Evolutionary conservation across 2,888 invertebrate species (phyloP).

Genomic region (Dicranocentrus wangi): DNA sequence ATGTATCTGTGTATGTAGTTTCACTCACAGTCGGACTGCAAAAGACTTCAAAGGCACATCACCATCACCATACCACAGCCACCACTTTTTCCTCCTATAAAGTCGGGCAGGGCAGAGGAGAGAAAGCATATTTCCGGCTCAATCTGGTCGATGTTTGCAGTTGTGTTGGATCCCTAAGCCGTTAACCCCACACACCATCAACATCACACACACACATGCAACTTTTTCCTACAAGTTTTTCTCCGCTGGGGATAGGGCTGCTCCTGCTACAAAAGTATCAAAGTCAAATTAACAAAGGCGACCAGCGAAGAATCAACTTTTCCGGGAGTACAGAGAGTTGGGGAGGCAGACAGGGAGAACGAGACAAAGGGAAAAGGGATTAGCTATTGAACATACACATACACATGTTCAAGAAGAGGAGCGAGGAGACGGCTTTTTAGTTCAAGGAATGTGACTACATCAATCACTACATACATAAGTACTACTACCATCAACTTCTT

Average conservation of each 20-base stretch:
- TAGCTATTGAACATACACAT: no score
- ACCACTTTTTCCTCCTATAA: slow-evolving; percentile 33
- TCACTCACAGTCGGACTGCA: no score
- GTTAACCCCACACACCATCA: neutral
- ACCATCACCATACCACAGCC: slow-evolving; percentile 7
- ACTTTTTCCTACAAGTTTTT: neutral
- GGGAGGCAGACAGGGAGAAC: no score
- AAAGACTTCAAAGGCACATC: slow-evolving; percentile 25
- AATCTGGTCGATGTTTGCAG: slow-evolving; percentile 44
- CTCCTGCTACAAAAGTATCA: slow-evolving; percentile 16
- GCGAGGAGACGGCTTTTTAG: no score
- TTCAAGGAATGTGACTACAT: no score
- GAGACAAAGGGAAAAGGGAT: no score
- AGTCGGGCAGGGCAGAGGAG: slow-evolving; percentile 5
- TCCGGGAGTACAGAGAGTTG: neutral
- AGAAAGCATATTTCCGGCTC: slow-evolving; percentile 37
- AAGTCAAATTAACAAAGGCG: slow-evolving; percentile 23
- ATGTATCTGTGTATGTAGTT: neutral
- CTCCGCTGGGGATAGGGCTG: neutral
- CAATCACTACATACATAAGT: no score
- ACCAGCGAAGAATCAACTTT: neutral
- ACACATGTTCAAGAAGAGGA: no score
- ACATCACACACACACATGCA: neutral
- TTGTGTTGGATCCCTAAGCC: neutral
- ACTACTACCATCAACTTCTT: no score